Percentiles rank a stretch among this genome's conserved stretches.
phyloP scores from a whole-genome alignment of 92 coral and sea anemone genomes.

The Umimayanthus chanpuru region DNA sequence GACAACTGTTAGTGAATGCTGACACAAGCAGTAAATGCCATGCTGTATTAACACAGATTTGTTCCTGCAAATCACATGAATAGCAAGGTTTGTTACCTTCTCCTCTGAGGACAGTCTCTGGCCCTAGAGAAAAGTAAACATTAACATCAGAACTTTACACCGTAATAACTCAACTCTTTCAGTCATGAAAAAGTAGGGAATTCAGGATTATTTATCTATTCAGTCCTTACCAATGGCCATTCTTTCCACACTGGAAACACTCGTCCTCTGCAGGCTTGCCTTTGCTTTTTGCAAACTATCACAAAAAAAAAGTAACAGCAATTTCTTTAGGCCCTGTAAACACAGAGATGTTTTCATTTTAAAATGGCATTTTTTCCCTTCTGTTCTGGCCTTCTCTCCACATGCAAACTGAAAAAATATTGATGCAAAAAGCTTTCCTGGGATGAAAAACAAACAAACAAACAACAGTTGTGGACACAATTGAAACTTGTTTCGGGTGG shows the following conservation, averaged over 20 bases:
- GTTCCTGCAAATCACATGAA: not conserved
- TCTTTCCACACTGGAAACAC: conserved; percentile 90
- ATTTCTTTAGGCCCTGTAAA: not conserved
- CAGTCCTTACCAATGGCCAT: conserved; percentile 88
- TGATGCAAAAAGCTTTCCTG: too few relatives aligned
- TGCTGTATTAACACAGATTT: not conserved
- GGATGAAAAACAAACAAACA: too few relatives aligned
- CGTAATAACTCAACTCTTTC: not conserved
- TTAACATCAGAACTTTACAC: not conserved
- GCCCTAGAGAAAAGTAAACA: conserved; percentile 71
- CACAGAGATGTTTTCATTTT: not conserved
- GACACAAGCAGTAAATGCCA: not conserved
- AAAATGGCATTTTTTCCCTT: too few relatives aligned
- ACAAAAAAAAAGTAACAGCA: conserved; percentile 8
- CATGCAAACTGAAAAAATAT: too few relatives aligned
- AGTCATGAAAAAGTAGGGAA: too few relatives aligned
- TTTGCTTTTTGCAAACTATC: conserved; percentile 87
- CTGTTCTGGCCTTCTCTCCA: too few relatives aligned
- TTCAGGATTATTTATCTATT: not conserved
- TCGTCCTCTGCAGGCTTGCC: conserved; percentile 98
- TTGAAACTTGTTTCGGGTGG: too few relatives aligned
- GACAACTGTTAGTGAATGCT: too few relatives aligned
- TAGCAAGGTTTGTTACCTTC: conserved; percentile 49
- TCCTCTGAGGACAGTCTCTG: conserved; percentile 88
- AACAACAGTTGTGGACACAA: too few relatives aligned